Percentiles rank a stretch among this genome's conserved stretches.
Evolutionary conservation across 2,797 vertebrate genomes (phyloP).

Genomic region (Oreochromis grahami): DNA sequence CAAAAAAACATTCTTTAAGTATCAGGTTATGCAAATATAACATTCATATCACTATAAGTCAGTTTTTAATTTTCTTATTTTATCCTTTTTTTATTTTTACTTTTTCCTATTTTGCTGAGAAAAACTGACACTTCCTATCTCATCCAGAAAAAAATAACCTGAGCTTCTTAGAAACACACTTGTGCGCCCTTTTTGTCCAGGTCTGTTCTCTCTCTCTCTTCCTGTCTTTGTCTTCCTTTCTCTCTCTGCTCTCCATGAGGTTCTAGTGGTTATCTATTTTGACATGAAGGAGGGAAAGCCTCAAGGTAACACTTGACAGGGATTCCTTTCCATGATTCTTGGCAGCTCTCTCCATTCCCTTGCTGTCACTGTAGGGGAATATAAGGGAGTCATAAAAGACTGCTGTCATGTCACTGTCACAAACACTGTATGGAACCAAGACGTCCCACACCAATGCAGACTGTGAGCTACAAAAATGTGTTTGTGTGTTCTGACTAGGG

Average conservation of each 20-base stretch:
- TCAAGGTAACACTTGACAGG: conserved; percentile 46
- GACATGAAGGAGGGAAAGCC: conserved; percentile 50
- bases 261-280: conserved; percentile 59
- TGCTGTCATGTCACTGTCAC: conserved; percentile 65
- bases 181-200: background rate
- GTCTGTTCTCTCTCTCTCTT: background rate
- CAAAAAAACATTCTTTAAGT: background rate
- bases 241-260: conserved; percentile 22
- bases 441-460: background rate
- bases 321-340: conserved; percentile 60
- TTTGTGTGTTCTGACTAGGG: background rate
- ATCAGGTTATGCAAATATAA: background rate
- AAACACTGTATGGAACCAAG: conserved; percentile 37
- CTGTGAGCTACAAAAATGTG: background rate
- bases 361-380: conserved; percentile 53
- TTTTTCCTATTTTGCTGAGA: background rate
- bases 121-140: background rate
- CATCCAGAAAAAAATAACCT: background rate
- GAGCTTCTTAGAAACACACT: background rate
- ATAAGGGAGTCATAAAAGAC: conserved; percentile 57
- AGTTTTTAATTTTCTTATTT: background rate
- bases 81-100: too few species aligned
- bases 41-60: background rate
- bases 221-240: background rate
- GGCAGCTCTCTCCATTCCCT: conserved; percentile 45